Base-by-base conservation (phyloP, 2,113 vertebrate species). In the Zosterops japonicus region DNA sequence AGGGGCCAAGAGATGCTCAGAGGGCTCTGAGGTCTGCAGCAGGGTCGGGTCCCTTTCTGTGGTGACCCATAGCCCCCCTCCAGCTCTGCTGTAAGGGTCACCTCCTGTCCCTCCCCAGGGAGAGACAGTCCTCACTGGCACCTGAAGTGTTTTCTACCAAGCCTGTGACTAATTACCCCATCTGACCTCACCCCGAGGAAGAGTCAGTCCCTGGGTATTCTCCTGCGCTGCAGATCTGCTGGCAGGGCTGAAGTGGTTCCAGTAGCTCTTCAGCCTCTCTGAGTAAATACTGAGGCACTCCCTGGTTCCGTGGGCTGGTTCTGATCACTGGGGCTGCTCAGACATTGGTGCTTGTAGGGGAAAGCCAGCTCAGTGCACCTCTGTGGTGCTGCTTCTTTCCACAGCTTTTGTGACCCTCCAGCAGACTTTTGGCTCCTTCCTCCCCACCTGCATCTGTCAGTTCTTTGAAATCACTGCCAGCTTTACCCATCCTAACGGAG, bases 271-370 rank as follows among this genome's bases (percentile, higher is more conserved):
- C 39, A 50, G 4, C 36, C 5, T 24, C 23, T 49, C 47, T 0
- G 0, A 2, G 0, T 53, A 9, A 29, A 21, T 1, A 0, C 87
- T 21, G 57, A 6, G 3, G 39, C 5, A 5, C 35, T 76, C 20
- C 53, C 31, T 28, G 39, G 19, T 29, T 42, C n/a, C 0, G 2
- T 15, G 33, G 50, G 41, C 61, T 35, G 63, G 47, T 19, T 50
- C 89, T 46, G 65, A 6, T 27, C 5, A 0, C 70, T n/a, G 23
- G 5, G 28, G 27, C 74, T 68, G 93, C 39, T 47, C 49, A 39
- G 35, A 22, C 1, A 1, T 28, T 7, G 17, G 27, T 31, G 33
- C 67, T 65, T 10, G 3, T 15, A 33, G 55, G 56, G 33, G 70
- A 19, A 44, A 36, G 50, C 7, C 22, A 24, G 74, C 9, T 0